Conservation (phyloP, 2,797 vertebrate genomes). For the Alcedo atthis region DNA sequence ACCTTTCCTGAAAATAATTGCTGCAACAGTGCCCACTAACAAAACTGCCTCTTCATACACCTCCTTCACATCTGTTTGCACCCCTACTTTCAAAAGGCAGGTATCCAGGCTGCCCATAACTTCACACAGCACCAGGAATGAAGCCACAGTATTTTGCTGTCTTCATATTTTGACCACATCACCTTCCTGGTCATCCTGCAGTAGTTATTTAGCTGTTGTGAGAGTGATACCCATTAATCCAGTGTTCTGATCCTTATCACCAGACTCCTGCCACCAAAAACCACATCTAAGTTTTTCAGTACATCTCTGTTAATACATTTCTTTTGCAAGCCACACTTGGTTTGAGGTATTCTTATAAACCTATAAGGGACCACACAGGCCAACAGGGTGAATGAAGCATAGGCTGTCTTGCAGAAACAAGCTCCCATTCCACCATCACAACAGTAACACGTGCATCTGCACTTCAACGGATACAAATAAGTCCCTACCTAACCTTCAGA, state of each 20-base stretch:
- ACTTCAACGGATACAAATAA: not conserved
- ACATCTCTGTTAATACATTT: not conserved
- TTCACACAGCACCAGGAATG: not conserved
- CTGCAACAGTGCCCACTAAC: not conserved
- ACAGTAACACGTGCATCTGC: not conserved
- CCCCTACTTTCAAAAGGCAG: fast-evolving
- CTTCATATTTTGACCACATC: not conserved
- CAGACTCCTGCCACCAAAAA: not conserved
- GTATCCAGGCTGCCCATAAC: not conserved
- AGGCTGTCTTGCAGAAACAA: not conserved
- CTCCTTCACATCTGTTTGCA: not conserved
- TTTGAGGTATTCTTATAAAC: not conserved
- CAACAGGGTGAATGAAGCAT: not conserved
- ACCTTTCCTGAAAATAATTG: not conserved
- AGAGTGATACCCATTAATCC: not conserved
- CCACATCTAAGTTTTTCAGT: not conserved
- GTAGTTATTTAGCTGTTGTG: not conserved
- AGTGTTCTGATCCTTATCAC: not conserved
- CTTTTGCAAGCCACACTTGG: not conserved
- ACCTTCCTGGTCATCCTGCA: not conserved
- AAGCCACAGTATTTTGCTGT: not conserved
- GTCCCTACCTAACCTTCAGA: not conserved
- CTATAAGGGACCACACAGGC: not conserved
- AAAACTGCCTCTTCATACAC: not conserved
- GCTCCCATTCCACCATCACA: not conserved